Evolutionary conservation across 2,888 invertebrate genomes (phyloP).

Genomic region (Hydrotaea cyrtoneurina): DNA sequence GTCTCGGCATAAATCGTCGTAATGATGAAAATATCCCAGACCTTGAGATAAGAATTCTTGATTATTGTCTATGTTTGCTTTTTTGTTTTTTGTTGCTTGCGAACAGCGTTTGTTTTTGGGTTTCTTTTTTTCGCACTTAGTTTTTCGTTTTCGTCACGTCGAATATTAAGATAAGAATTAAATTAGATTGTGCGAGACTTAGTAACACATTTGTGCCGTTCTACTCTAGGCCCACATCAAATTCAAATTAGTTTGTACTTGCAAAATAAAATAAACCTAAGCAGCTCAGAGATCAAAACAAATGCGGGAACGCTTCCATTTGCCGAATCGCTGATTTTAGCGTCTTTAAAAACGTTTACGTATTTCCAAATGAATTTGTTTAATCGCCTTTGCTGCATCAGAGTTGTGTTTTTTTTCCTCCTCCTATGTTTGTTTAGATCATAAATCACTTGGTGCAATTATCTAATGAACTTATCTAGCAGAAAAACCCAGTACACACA

Average conservation of each 20-base stretch:
- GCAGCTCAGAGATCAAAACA: too few species aligned
- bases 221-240: too few species aligned
- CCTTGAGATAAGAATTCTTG: neutral
- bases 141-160: neutral
- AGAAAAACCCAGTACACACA: neutral
- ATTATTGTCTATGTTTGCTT: neutral
- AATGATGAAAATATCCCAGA: neutral
- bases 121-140: neutral
- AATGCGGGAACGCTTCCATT: too few species aligned
- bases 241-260: too few species aligned
- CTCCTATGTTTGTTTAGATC: conserved; percentile 9
- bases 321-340: too few species aligned
- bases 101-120: too few species aligned
- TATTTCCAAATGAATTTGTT: neutral
- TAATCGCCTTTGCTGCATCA: neutral
- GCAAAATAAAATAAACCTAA: too few species aligned
- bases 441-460: conserved; percentile 24
- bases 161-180: too few species aligned
- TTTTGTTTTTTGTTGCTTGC: neutral
- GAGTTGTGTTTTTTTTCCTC: too few species aligned
- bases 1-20: neutral
- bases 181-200: neutral
- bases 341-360: too few species aligned
- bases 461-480: conserved; percentile 39
- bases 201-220: neutral